Evolutionary conservation across 2,113 vertebrate genomes (phyloP).

Genomic region (Eurypyga helias): DNA sequence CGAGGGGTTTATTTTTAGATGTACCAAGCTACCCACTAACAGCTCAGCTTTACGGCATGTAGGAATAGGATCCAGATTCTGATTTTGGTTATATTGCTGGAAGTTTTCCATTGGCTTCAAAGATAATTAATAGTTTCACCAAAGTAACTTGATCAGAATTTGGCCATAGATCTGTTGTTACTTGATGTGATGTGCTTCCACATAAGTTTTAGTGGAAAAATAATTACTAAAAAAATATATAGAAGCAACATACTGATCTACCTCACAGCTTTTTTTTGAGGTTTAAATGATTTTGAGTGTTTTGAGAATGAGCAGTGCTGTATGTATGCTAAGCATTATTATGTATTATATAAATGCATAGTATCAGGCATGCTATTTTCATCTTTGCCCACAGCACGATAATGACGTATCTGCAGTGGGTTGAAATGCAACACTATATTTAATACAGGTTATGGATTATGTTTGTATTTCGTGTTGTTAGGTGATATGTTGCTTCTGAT

Average conservation of each 20-base stretch:
- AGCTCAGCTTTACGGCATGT: neutral
- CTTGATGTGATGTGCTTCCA: neutral
- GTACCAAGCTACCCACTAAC: neutral
- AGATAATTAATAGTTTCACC: neutral
- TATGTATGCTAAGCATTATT: neutral
- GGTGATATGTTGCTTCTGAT: neutral
- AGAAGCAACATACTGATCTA: neutral
- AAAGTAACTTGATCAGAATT: constrained; percentile 20
- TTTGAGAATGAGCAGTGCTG: neutral
- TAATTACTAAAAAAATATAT: neutral
- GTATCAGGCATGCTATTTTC: constrained; percentile 12
- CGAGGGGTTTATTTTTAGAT: constrained; percentile 16
- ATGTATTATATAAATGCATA: constrained; percentile 10
- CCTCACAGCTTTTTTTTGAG: neutral
- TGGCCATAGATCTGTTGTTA: neutral
- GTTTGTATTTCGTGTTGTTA: constrained; percentile 7
- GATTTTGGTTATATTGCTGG: constrained; percentile 12
- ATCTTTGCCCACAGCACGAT: neutral
- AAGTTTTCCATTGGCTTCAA: neutral
- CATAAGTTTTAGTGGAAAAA: neutral
- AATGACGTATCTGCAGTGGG: neutral
- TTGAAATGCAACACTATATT: neutral
- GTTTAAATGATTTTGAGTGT: neutral
- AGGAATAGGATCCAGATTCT: constrained; percentile 27
- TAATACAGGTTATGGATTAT: constrained; percentile 36